phyloP scores from a whole-genome alignment of 53 echinoderm and acorn worm species.

The Patiria pectinifera region DNA sequence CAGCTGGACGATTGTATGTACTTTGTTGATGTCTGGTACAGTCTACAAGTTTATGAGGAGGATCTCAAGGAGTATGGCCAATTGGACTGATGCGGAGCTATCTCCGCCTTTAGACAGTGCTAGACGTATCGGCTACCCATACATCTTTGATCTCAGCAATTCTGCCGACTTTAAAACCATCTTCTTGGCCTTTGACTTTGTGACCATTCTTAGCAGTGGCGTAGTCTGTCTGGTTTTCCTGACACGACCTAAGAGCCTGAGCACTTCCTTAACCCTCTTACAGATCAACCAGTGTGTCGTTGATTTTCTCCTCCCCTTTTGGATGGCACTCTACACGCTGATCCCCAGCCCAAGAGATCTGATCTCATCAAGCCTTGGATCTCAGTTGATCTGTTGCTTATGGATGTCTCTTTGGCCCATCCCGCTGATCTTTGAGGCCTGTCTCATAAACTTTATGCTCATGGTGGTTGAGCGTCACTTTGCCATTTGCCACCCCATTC shows the following conservation, averaged over 20 bases:
- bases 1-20: no score
- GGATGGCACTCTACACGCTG: background rate
- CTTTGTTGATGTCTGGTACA: no score
- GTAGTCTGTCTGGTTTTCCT: conserved; percentile 1
- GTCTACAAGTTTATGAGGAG: no score
- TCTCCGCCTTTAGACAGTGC: background rate
- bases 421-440: background rate
- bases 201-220: conserved; percentile 5
- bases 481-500: conserved; percentile 1
- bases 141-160: conserved; percentile 14
- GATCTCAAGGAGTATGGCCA: no score
- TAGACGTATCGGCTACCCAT: background rate
- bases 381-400: background rate
- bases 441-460: background rate
- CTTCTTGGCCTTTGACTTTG: background rate
- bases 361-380: background rate
- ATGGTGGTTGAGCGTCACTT: conserved; percentile 28
- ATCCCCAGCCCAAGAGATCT: background rate
- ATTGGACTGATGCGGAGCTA: no score
- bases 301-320: background rate
- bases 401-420: conserved; percentile 10
- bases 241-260: background rate
- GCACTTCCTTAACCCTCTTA: background rate
- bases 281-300: conserved; percentile 25
- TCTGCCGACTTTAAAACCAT: background rate